Base-by-base conservation (phyloP, 2,888 invertebrate species). In the Ochropleura leucogaster region DNA sequence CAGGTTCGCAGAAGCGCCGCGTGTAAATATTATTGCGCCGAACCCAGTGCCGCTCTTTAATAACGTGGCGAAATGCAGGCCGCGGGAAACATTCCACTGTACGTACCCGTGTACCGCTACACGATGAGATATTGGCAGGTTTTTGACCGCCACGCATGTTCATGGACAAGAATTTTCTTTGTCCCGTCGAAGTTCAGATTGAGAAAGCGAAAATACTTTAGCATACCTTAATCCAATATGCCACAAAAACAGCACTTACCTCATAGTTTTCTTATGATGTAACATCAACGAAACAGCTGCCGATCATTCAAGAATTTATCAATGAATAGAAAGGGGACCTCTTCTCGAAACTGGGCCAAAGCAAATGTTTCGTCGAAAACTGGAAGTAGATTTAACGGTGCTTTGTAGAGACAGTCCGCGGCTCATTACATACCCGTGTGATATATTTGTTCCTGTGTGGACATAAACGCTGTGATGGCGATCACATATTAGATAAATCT, bases 1-100 rank as follows among this genome's bases (percentile, higher is more conserved):
- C 93, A 91, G 88, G 87, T 93, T 93, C 92, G 92, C 92, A 93
- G 93, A 94, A 94, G 91, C 91, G 85, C 82, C 85, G 86, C 89
- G 86, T 87, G 90, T 93, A 93, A 93, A 94, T 92, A 94, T 93
- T 92, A 92, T 91, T 92, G 89, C 91, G 80, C 80, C 89, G 80
- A 89, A 88, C 85, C 85, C 88, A 85, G 83, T 82, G 82, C 87
- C 79, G 83, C 84, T 87, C 86, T 88, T 90, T 88, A 89, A 88
- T 89, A 88, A 87, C 78, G 84, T 88, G 87, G 85, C 85, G 88
- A 91, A 90, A 92, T 87, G 81, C 86, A 85, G 81, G 86, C 84
- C 85, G 86, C 87, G 81, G 80, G 85, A 89, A 90, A 90, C 89
- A 90, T 91, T 92, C 89, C 89, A 68, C 71, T 83, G 87, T 59